These are phyloP conservation scores for Thymelicus sylvestris DNA, from an alignment of 2,888 invertebrate genomes.

Conservation along the genomic window DNA sequence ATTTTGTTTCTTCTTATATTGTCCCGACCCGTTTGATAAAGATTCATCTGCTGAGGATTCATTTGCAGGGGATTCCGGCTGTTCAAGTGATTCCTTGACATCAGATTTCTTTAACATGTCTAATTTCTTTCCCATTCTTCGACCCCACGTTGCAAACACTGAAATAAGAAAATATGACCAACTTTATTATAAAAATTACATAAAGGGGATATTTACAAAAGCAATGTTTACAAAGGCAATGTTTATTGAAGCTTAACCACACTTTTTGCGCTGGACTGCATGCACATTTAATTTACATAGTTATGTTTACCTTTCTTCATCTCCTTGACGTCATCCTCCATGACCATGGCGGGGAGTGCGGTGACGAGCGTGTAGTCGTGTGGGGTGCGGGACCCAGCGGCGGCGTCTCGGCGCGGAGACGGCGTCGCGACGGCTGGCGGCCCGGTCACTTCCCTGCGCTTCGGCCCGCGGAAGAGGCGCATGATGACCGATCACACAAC, in stretches of 20 bases:
- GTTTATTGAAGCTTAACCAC: no score
- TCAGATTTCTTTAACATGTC: constrained; percentile 89
- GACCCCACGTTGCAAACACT: constrained; percentile 90
- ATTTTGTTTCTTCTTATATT: constrained; percentile 83
- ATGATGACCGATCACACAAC: constrained; percentile 83
- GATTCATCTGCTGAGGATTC: constrained; percentile 65
- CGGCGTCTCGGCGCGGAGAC: constrained; percentile 75
- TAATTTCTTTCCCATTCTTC: constrained; percentile 91
- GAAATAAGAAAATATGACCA: constrained; percentile 52
- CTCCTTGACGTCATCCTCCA: constrained; percentile 87
- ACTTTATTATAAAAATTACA: background rate
- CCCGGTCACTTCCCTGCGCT: constrained; percentile 87
- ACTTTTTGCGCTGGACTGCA: no score
- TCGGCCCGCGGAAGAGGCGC: constrained; percentile 87
- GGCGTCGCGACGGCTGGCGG: constrained; percentile 76
- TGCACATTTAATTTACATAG: background rate
- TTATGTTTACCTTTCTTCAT: constrained; percentile 81
- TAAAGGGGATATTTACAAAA: no score
- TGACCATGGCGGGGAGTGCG: constrained; percentile 90
- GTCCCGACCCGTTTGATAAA: constrained; percentile 64
- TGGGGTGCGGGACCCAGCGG: constrained; percentile 59
- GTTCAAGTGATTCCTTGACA: constrained; percentile 81
- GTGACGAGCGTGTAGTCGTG: constrained; percentile 90
- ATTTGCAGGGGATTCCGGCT: constrained; percentile 51
- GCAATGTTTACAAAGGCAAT: no score